These are phyloP conservation scores for Syrrhaptes paradoxus DNA, from an alignment of 2,113 vertebrate species.

Conservation along the genomic window DNA sequence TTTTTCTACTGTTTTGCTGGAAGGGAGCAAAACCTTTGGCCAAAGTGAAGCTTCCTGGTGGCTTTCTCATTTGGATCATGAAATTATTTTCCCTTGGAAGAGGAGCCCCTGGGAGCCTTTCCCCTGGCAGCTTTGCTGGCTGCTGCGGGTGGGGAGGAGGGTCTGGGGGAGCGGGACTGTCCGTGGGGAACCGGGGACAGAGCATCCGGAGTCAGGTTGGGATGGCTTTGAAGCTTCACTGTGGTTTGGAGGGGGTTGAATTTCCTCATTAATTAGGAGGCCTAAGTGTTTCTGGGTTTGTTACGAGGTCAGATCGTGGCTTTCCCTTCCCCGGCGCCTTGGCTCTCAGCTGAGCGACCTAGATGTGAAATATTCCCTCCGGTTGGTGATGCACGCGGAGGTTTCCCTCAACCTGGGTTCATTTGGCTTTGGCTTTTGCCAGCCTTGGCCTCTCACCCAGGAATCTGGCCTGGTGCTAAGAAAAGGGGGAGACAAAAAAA, in stretches of 20 bases:
- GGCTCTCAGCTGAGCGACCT: background rate
- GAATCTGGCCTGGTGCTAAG: background rate
- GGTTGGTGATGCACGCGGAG: background rate
- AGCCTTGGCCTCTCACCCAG: conserved; percentile 22
- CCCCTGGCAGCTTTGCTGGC: background rate
- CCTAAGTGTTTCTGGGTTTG: conserved; percentile 34
- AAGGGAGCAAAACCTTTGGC: background rate
- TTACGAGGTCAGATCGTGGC: background rate
- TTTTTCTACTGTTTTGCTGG: background rate
- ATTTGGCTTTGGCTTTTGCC: background rate
- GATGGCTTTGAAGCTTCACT: conserved; percentile 31
- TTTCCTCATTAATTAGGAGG: conserved; percentile 40
- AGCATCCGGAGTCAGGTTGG: conserved; percentile 30
- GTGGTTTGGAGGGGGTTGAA: conserved; percentile 26
- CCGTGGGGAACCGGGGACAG: background rate
- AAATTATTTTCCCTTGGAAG: conserved; percentile 9
- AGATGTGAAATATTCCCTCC: background rate
- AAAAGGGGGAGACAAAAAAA: background rate
- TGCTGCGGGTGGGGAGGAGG: background rate
- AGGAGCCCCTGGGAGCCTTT: background rate
- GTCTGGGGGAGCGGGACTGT: background rate
- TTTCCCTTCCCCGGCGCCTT: background rate
- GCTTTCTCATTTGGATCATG: background rate
- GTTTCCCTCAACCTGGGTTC: conserved; percentile 11
- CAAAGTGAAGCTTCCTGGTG: background rate